Evolutionary conservation across 2,113 vertebrate species (phyloP).

Genomic region (Poeciliopsis occidentalis): DNA sequence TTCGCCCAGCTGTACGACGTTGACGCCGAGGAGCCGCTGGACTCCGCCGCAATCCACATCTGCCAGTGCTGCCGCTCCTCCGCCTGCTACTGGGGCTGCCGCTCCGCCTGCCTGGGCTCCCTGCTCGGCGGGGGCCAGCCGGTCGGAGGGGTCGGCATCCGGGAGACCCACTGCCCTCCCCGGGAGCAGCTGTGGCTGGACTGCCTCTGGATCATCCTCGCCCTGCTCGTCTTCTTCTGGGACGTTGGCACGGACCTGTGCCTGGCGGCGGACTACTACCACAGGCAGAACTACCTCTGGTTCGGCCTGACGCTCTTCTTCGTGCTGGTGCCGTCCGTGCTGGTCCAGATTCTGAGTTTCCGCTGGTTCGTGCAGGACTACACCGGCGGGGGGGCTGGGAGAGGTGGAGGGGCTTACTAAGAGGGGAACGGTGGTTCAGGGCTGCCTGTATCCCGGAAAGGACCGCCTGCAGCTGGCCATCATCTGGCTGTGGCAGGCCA

Average conservation of each 20-base stretch:
- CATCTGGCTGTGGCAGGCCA: constrained; percentile 95
- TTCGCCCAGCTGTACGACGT: constrained; percentile 92
- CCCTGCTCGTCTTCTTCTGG: constrained; percentile 94
- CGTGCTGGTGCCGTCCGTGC: constrained; percentile 95
- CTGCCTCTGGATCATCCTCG: constrained; percentile 96
- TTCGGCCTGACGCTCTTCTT: constrained; percentile 95
- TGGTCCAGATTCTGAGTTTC: constrained; percentile 98
- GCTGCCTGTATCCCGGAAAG: constrained; percentile 82
- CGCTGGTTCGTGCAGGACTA: constrained; percentile 99
- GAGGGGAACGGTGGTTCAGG: constrained; percentile 81
- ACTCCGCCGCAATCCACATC: constrained; percentile 94
- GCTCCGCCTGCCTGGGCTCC: constrained; percentile 89
- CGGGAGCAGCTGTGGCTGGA: constrained; percentile 92
- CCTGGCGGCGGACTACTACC: constrained; percentile 94
- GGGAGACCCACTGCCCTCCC: constrained; percentile 77
- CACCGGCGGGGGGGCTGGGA: constrained; percentile 91
- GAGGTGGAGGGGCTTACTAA: constrained; percentile 94
- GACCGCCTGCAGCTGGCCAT: constrained; percentile 90
- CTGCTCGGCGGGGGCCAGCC: constrained; percentile 80
- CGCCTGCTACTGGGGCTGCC: constrained; percentile 96
- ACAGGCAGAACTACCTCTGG: constrained; percentile 90
- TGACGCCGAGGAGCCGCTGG: constrained; percentile 83
- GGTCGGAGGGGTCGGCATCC: constrained; percentile 68
- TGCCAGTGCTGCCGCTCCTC: constrained; percentile 95
- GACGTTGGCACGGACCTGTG: constrained; percentile 96